Conservation (phyloP, 2,113 vertebrate genomes). For the Fulica atra region DNA sequence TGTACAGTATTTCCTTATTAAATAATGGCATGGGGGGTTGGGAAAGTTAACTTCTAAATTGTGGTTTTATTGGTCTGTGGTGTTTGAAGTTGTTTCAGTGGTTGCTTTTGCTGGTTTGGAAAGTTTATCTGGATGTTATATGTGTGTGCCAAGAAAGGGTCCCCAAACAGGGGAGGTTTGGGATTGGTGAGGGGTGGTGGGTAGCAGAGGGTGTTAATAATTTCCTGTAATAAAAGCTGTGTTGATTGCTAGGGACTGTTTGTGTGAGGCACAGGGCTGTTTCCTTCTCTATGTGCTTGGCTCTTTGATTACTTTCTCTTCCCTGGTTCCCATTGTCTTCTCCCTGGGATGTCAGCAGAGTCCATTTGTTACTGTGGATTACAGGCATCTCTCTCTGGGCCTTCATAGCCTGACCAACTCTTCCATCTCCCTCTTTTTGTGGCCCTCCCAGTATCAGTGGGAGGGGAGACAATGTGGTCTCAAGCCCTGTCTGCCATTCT, state of each 20-base stretch:
- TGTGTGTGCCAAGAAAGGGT: constrained; percentile 74
- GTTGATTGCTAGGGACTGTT: constrained; percentile 71
- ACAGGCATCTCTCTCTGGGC: background rate
- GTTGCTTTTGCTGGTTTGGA: constrained; percentile 75
- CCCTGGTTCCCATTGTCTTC: constrained; percentile 11
- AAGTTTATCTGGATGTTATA: constrained; percentile 76
- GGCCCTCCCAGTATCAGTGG: background rate
- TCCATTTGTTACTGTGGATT: background rate
- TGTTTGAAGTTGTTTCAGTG: constrained; percentile 78
- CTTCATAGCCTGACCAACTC: background rate
- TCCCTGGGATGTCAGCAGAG: constrained; percentile 7
- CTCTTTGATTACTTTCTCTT: constrained; percentile 47
- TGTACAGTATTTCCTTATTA: constrained; percentile 77
- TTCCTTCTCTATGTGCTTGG: constrained; percentile 58
- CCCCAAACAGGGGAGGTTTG: constrained; percentile 67
- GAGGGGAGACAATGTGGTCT: background rate
- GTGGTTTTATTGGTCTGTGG: constrained; percentile 76
- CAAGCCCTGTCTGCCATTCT: background rate
- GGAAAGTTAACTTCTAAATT: constrained; percentile 71
- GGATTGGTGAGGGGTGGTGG: constrained; percentile 66
- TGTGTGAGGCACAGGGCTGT: constrained; percentile 65
- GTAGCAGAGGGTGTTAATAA: constrained; percentile 71
- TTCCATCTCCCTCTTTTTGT: background rate
- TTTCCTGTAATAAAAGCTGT: constrained; percentile 71
- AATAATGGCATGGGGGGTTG: constrained; percentile 69